Conservation (phyloP, 64 coral and sea anemone species). For the Cladopsammia gracilis region DNA sequence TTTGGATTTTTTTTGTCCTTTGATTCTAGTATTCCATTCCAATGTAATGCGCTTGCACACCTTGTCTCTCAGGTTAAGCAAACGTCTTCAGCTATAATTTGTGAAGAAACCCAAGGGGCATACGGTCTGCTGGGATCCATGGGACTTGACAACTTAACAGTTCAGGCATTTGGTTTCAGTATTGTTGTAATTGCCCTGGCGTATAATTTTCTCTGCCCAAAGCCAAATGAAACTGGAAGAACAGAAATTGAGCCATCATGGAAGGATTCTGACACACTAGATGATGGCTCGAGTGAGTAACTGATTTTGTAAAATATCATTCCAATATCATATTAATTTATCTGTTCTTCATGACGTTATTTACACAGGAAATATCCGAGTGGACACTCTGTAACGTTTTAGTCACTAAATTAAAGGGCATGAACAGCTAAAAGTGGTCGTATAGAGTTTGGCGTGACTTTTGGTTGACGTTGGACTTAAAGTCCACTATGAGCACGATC, state of each 20-base stretch:
- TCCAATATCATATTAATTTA: no score
- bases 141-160: not conserved
- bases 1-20: no score
- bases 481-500: no score
- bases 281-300: not conserved
- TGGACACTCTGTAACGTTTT: no score
- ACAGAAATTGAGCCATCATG: not conserved
- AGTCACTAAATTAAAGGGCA: no score
- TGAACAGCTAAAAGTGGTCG: no score
- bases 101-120: not conserved
- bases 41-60: not conserved
- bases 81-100: not conserved
- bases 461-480: no score
- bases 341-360: no score
- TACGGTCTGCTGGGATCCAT: not conserved
- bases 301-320: no score
- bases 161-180: not conserved
- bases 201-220: not conserved
- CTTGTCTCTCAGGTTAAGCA: not conserved
- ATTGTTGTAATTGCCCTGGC: not conserved
- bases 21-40: no score
- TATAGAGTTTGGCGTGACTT: no score
- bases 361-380: no score
- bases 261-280: not conserved
- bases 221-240: not conserved